Evolutionary conservation across 2,888 invertebrate species (phyloP).

Genomic region (Cepaea hortensis): DNA sequence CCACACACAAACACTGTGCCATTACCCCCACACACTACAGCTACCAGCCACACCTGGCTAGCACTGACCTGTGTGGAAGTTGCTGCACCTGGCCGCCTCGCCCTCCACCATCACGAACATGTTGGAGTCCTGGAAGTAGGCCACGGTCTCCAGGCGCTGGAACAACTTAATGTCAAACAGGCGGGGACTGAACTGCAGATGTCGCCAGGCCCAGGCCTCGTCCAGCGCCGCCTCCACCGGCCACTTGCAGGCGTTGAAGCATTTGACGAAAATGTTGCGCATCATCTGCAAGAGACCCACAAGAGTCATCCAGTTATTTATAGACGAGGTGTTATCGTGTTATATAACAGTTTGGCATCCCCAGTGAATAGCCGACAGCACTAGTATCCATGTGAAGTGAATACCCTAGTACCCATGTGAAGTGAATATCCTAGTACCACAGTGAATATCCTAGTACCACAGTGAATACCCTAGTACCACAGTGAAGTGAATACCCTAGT

Average conservation of each 20-base stretch:
- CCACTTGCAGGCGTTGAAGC: constrained; percentile 71
- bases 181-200: constrained; percentile 72
- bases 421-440: no score
- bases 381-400: no score
- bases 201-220: constrained; percentile 67
- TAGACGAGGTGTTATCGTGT: background rate
- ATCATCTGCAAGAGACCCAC: constrained; percentile 67
- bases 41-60: background rate
- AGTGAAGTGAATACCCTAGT: no score
- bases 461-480: no score
- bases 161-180: constrained; percentile 72
- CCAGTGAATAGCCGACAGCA: no score
- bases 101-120: constrained; percentile 72
- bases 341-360: no score
- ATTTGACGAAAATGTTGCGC: constrained; percentile 73
- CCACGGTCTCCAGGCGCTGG: constrained; percentile 69
- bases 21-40: background rate
- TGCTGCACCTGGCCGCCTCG: constrained; percentile 68
- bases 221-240: constrained; percentile 62
- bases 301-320: background rate
- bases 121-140: constrained; percentile 70
- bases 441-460: no score
- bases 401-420: no score
- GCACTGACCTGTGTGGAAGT: constrained; percentile 70
- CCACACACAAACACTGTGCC: background rate